These are phyloP conservation scores for Mionectes macconnelli DNA, from an alignment of 2,113 vertebrate species.

Conservation along the genomic window DNA sequence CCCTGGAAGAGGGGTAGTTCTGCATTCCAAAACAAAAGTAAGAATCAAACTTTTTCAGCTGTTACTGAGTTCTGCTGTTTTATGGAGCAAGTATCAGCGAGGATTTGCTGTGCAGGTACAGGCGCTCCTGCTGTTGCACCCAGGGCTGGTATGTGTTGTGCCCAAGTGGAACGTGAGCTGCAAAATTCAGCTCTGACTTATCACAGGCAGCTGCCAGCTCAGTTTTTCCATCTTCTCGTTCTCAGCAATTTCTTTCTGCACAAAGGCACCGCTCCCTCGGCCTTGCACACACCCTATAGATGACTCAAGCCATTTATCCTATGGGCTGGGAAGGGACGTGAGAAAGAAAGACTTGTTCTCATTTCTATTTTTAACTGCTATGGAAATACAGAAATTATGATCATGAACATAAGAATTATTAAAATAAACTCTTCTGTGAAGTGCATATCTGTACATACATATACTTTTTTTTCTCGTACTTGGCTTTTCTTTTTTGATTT, in stretches of 20 bases:
- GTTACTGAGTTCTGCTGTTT: neutral
- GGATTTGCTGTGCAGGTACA: neutral
- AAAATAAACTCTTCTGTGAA: neutral
- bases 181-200: neutral
- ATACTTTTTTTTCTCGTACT: neutral
- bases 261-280: neutral
- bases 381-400: neutral
- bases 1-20: neutral
- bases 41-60: neutral
- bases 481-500: neutral
- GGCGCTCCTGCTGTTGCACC: neutral
- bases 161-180: neutral
- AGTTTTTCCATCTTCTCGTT: neutral
- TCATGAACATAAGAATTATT: neutral
- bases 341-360: neutral
- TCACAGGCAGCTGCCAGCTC: neutral
- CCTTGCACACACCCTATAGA: neutral
- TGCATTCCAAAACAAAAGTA: neutral
- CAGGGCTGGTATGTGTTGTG: neutral
- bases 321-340: neutral
- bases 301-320: constrained; percentile 47
- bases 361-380: constrained; percentile 4
- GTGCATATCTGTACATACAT: neutral
- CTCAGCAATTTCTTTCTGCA: constrained; percentile 2
- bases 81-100: neutral